Percentiles rank a stretch among this genome's conserved stretches.
phyloP scores from a whole-genome alignment of 1,140 invertebrate genomes.

The Stegodyphus dumicola region DNA sequence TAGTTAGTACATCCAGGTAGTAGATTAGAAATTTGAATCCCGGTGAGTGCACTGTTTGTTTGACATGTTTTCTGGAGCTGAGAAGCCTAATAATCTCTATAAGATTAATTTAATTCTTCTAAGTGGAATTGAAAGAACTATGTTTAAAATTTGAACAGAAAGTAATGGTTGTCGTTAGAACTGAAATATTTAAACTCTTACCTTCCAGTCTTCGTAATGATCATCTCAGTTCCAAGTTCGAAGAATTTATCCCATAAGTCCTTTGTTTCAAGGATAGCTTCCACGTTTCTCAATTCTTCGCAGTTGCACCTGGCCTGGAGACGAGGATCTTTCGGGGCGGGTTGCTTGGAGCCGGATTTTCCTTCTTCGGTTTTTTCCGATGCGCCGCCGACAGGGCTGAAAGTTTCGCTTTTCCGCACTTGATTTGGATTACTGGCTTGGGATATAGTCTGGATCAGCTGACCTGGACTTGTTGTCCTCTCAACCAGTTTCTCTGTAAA shows the following conservation, averaged over 20 bases:
- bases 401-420: background rate
- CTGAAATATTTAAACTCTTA: slow-evolving; percentile 69
- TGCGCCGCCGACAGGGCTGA: background rate
- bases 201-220: slow-evolving; percentile 99
- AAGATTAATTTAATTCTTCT: background rate
- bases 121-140: background rate
- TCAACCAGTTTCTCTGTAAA: slow-evolving; percentile 59
- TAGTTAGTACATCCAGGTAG: background rate
- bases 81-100: background rate
- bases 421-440: background rate
- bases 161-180: background rate
- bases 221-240: slow-evolving; percentile 97
- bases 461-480: slow-evolving; percentile 50
- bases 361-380: background rate
- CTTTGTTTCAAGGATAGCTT: slow-evolving; percentile 89
- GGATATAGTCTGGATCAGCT: slow-evolving; percentile 17
- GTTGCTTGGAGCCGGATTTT: background rate
- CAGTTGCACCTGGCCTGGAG: slow-evolving; percentile 71
- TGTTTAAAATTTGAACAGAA: background rate
- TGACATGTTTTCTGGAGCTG: too few species aligned
- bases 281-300: slow-evolving; percentile 78
- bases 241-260: slow-evolving; percentile 95
- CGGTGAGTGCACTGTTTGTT: too few species aligned
- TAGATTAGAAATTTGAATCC: background rate
- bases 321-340: slow-evolving; percentile 24